Evolutionary conservation across 2,797 vertebrate genomes (phyloP).

Genomic region (Myiothlypis chrysogaster): DNA sequence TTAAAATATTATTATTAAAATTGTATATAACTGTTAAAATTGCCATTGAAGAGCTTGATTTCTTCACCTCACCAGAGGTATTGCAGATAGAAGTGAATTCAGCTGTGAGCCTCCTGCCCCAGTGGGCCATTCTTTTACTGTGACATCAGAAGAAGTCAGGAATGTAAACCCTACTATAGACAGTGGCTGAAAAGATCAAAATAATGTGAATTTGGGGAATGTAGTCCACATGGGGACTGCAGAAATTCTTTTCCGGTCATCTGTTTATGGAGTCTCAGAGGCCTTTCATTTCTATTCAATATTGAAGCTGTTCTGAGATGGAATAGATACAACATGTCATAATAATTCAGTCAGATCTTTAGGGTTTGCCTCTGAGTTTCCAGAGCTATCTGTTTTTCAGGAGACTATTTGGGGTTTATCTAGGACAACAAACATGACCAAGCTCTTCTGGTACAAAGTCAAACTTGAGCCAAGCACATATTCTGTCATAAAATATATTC

Average conservation of each 20-base stretch:
- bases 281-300: background rate
- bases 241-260: background rate
- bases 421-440: background rate
- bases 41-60: background rate
- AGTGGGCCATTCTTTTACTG: too few relatives aligned
- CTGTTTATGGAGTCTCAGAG: background rate
- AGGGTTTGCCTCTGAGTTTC: background rate
- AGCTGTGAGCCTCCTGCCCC: background rate
- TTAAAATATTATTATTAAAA: background rate
- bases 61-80: background rate
- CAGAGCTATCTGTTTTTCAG: background rate
- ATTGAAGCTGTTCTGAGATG: background rate
- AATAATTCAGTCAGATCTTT: background rate
- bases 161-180: background rate
- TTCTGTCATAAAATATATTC: background rate
- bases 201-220: background rate
- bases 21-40: background rate
- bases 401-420: background rate
- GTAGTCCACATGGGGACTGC: background rate
- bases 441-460: background rate
- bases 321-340: background rate
- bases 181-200: background rate
- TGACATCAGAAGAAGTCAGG: background rate
- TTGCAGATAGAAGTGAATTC: background rate
- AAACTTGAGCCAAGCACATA: background rate